A percentile compares a stretch with the other conserved stretches of the same genome.
phyloP scores from a whole-genome alignment of 2,113 vertebrate species.

The Rhabdornis inornatus region DNA sequence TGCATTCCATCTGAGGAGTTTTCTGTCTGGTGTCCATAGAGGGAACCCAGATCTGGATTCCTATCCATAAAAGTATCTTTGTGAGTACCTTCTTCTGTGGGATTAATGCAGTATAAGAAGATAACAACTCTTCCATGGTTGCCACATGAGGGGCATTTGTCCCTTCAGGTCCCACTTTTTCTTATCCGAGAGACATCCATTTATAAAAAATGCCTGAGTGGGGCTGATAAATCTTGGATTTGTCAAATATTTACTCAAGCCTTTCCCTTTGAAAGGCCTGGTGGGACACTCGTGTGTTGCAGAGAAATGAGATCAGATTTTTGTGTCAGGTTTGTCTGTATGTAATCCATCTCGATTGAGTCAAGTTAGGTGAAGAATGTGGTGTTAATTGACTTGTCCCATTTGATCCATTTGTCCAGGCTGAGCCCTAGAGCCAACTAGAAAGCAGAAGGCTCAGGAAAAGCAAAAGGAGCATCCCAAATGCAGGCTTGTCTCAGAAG shows the following conservation, averaged over 20 bases:
- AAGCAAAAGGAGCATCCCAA: background rate
- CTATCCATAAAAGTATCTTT: background rate
- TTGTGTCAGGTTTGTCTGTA: background rate
- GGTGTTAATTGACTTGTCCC: background rate
- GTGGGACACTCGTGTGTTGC: background rate
- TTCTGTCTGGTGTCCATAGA: background rate
- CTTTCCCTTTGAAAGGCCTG: background rate
- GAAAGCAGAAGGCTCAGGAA: background rate
- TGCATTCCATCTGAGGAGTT: background rate
- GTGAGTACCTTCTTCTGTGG: background rate
- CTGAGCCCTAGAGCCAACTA: background rate
- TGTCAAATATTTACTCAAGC: background rate
- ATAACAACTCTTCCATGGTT: background rate
- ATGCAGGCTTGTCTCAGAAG: background rate
- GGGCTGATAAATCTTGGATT: background rate
- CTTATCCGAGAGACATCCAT: background rate
- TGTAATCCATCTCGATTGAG: background rate
- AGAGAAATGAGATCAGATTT: background rate
- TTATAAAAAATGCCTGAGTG: background rate
- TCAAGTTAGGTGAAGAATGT: background rate
- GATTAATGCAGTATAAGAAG: background rate
- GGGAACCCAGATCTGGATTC: background rate
- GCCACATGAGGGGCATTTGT: background rate
- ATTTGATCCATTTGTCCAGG: background rate
- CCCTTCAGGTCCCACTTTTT: background rate